phyloP scores from a whole-genome alignment of 35 echinoderm and acorn worm species.

The Strongylocentrotus purpuratus region DNA sequence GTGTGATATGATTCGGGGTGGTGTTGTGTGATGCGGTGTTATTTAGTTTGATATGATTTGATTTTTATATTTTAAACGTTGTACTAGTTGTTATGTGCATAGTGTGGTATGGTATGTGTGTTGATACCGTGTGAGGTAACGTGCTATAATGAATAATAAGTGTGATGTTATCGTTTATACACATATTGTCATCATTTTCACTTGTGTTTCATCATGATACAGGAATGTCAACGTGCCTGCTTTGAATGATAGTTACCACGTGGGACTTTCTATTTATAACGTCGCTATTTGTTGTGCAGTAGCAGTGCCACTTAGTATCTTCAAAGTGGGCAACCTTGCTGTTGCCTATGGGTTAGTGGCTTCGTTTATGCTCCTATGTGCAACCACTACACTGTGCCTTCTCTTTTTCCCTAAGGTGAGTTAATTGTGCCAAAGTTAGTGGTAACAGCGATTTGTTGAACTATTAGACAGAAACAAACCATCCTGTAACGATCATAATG shows the following conservation, averaged over 20 bases:
- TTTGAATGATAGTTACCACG: slow-evolving; percentile 76
- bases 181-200: neutral
- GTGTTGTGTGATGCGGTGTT: no score
- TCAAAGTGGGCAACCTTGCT: slow-evolving; percentile 43
- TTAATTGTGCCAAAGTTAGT: neutral
- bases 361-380: slow-evolving; percentile 73
- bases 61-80: no score
- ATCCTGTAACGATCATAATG: no score
- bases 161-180: neutral
- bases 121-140: no score
- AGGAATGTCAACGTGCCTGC: slow-evolving; percentile 79
- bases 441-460: no score
- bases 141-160: no score
- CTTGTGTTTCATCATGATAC: slow-evolving; percentile 12
- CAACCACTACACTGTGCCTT: slow-evolving; percentile 71
- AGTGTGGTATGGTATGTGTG: no score
- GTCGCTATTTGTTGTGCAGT: slow-evolving; percentile 64
- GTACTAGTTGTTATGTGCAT: no score
- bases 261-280: slow-evolving; percentile 83
- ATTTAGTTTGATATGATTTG: no score
- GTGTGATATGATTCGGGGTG: no score
- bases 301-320: slow-evolving; percentile 63
- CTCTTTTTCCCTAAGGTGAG: slow-evolving; percentile 87
- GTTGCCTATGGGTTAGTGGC: slow-evolving; percentile 72
- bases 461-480: no score